phyloP scores from a whole-genome alignment of 2,797 vertebrate species.

The Poecilia picta region DNA sequence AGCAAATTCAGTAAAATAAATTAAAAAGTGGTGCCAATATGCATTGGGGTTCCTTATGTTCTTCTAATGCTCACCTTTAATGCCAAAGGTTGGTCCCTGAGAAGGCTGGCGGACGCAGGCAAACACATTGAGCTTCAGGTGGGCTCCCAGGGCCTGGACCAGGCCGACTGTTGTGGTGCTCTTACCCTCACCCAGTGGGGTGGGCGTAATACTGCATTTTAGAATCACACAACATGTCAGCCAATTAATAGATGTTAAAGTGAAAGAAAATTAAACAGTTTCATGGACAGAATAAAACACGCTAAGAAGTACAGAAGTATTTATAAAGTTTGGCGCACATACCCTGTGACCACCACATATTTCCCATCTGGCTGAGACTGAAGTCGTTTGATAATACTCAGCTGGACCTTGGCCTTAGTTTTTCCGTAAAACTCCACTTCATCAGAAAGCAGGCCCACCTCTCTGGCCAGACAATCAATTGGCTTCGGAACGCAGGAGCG shows the following conservation, averaged over 20 bases:
- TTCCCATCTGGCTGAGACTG: conserved; percentile 89
- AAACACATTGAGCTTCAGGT: conserved; percentile 93
- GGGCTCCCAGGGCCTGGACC: conserved; percentile 93
- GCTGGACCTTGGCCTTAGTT: conserved; percentile 93
- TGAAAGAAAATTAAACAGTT: neutral
- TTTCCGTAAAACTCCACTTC: conserved; percentile 93
- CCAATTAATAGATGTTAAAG: neutral
- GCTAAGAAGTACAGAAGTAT: no score
- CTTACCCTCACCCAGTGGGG: conserved; percentile 96
- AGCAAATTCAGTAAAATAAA: neutral
- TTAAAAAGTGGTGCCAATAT: neutral
- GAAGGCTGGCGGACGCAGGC: conserved; percentile 97
- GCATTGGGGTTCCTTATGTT: neutral
- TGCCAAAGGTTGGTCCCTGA: conserved; percentile 98
- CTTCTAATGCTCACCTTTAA: conserved; percentile 86
- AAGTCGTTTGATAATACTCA: conserved; percentile 86
- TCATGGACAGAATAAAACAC: neutral
- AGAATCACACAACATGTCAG: conserved; percentile 19
- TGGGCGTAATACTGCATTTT: conserved; percentile 92
- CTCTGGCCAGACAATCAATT: conserved; percentile 84
- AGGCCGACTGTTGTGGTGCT: conserved; percentile 96
- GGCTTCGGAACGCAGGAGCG: conserved; percentile 88
- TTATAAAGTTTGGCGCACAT: conserved; percentile 33
- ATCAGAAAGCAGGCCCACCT: conserved; percentile 89
- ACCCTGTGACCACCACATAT: conserved; percentile 98